Evolutionary conservation across 2,797 vertebrate species (phyloP).

Genomic region (Rhynchonycteris naso): DNA sequence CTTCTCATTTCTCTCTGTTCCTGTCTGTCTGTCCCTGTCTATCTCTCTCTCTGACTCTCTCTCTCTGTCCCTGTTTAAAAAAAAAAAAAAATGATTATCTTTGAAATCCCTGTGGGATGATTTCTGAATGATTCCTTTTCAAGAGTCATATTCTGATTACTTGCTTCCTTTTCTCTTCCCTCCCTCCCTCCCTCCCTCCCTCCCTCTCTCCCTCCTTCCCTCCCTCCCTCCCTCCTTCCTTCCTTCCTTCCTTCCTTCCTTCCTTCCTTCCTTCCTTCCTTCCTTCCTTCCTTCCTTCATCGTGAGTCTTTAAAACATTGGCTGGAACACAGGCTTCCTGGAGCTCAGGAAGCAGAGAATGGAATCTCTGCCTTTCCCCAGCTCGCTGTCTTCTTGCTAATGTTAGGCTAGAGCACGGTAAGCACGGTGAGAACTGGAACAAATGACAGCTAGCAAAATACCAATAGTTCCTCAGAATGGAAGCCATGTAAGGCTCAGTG

Average conservation of each 20-base stretch:
- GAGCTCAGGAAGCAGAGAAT: neutral
- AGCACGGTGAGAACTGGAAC: neutral
- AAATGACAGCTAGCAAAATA: neutral
- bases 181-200: neutral
- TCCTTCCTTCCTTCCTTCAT: neutral
- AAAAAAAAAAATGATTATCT: too few relatives aligned
- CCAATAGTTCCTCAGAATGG: neutral
- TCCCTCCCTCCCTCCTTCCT: neutral
- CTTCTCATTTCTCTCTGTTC: too few relatives aligned
- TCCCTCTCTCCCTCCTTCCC: neutral
- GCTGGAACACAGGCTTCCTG: neutral
- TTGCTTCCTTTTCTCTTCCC: neutral
- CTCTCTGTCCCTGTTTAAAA: too few relatives aligned
- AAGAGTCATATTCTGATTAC: neutral
- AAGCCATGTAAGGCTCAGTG: fast-evolving
- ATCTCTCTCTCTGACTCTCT: too few relatives aligned
- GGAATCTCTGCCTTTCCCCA: neutral
- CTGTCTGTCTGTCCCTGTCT: too few relatives aligned
- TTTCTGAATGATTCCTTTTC: neutral
- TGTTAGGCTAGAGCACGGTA: neutral
- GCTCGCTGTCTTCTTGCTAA: neutral
- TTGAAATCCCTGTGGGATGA: neutral
- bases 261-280: neutral
- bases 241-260: neutral
- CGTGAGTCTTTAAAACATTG: neutral